phyloP scores from a whole-genome alignment of 2,888 invertebrate species.

The Brachypterus glaber region DNA sequence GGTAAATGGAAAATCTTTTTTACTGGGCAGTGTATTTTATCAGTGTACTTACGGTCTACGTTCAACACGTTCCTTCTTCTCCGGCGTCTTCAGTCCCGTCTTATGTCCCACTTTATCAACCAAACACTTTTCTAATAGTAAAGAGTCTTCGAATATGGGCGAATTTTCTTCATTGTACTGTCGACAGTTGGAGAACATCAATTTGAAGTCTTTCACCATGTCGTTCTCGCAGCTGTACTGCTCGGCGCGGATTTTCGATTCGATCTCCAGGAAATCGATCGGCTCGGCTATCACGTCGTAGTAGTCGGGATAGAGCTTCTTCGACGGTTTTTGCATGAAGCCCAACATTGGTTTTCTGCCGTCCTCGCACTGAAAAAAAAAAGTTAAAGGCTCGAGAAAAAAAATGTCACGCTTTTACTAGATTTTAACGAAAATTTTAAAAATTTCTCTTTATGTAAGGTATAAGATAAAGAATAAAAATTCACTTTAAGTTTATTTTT shows the following conservation, averaged over 20 bases:
- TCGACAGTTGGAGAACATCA: constrained; percentile 97
- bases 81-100: constrained; percentile 46
- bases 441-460: too few species aligned
- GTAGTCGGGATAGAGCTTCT: constrained; percentile 90
- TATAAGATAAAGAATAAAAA: too few species aligned
- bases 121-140: constrained; percentile 73
- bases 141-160: constrained; percentile 90
- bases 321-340: constrained; percentile 95
- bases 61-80: constrained; percentile 40
- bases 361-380: constrained; percentile 50
- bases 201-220: constrained; percentile 71
- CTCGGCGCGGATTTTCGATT: constrained; percentile 77
- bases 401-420: too few species aligned
- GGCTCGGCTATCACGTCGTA: constrained; percentile 90
- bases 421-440: too few species aligned
- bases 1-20: too few species aligned
- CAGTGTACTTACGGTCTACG: constrained; percentile 35
- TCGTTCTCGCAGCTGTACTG: constrained; percentile 79
- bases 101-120: constrained; percentile 74
- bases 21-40: too few species aligned
- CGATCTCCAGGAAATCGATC: constrained; percentile 91
- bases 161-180: constrained; percentile 96
- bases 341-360: constrained; percentile 80
- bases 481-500: too few species aligned
- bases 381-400: too few species aligned